These are phyloP conservation scores for Poecilia wingei DNA, from an alignment of 2,797 vertebrate genomes.

Conservation along the genomic window DNA sequence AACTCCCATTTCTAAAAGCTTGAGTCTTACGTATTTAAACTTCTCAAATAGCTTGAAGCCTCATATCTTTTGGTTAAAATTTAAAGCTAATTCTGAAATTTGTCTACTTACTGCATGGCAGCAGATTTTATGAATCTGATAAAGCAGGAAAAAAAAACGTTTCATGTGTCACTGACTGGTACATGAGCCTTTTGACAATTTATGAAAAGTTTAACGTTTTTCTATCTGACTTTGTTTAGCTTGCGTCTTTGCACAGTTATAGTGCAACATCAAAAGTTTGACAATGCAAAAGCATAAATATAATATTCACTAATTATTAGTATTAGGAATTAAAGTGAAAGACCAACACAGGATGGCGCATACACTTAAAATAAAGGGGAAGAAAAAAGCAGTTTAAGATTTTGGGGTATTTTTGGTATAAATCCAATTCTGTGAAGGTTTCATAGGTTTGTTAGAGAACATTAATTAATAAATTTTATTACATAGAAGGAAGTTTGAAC, in stretches of 20 bases:
- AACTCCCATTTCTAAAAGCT: conserved; percentile 72
- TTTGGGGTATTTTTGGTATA: neutral
- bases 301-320: neutral
- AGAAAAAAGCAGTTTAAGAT: neutral
- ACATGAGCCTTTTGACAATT: neutral
- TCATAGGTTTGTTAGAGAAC: neutral
- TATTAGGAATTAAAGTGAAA: neutral
- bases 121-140: conserved; percentile 41
- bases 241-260: neutral
- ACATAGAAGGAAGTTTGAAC: neutral
- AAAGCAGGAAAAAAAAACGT: conserved; percentile 5
- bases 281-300: neutral
- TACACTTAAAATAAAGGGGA: neutral
- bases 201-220: neutral
- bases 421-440: neutral
- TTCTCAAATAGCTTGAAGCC: conserved; percentile 64
- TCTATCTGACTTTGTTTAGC: neutral
- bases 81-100: conserved; percentile 70
- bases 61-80: conserved; percentile 60
- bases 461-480: neutral
- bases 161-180: conserved; percentile 16
- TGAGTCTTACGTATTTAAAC: conserved; percentile 70
- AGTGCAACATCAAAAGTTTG: neutral
- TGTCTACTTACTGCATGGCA: conserved; percentile 29
- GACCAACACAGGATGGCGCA: neutral